A percentile compares a stretch with the other conserved stretches of the same genome.
phyloP scores from a whole-genome alignment of 2,797 vertebrate genomes.

The Scleropages formosus region DNA sequence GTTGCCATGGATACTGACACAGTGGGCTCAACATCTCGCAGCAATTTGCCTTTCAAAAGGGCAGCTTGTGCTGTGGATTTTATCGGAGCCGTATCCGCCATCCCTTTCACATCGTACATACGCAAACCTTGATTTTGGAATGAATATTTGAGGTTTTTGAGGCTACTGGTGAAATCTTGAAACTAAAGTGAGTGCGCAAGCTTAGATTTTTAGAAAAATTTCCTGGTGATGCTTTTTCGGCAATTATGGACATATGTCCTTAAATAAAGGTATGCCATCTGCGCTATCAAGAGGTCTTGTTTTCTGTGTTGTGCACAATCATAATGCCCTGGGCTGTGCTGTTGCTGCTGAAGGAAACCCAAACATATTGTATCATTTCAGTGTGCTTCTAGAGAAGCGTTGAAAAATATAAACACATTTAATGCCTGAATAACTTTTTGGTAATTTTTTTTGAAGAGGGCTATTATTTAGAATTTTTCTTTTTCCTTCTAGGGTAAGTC shows the following conservation, averaged over 20 bases:
- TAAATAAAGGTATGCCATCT: background rate
- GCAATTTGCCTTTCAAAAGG: constrained; percentile 74
- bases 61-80: constrained; percentile 62
- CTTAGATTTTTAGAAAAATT: background rate
- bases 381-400: background rate
- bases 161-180: background rate
- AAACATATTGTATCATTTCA: background rate
- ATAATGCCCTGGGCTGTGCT: background rate
- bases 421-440: no score
- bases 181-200: background rate
- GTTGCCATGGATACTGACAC: constrained; percentile 78
- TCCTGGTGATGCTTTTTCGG: constrained; percentile 11
- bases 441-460: background rate
- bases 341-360: background rate
- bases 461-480: background rate
- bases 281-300: background rate
- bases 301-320: background rate
- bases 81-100: constrained; percentile 44
- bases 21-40: constrained; percentile 64
- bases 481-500: background rate
- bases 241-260: background rate
- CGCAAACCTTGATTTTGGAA: background rate
- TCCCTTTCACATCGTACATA: constrained; percentile 2
- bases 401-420: no score
- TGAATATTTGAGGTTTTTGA: background rate